phyloP scores from a whole-genome alignment of 2,888 invertebrate genomes.

The Macrophya annulata region DNA sequence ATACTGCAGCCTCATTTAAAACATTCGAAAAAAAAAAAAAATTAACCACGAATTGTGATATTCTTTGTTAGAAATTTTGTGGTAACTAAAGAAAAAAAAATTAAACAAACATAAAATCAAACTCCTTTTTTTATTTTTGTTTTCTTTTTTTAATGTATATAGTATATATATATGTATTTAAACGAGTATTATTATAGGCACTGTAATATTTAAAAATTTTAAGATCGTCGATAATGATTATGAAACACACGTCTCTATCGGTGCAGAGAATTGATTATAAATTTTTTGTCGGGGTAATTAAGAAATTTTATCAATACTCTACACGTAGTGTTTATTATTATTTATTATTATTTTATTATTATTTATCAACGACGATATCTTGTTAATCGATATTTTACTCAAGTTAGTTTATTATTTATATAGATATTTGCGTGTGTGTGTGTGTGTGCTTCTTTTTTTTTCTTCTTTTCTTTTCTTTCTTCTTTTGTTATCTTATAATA shows the following conservation, averaged over 20 bases:
- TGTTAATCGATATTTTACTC: background rate
- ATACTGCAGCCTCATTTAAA: conserved; percentile 4
- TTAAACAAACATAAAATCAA: background rate
- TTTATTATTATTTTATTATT: conserved; percentile 15
- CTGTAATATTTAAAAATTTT: conserved; percentile 9
- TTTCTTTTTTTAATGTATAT: background rate
- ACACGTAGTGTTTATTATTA: background rate
- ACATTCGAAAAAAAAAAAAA: background rate
- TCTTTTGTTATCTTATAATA: too few relatives aligned
- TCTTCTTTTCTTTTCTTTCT: too few relatives aligned
- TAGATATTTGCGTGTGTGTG: background rate
- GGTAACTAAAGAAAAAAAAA: background rate
- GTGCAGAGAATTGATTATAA: background rate
- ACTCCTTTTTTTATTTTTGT: background rate
- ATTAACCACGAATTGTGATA: background rate
- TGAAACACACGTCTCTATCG: background rate
- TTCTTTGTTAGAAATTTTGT: conserved; percentile 18
- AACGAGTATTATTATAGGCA: conserved; percentile 43
- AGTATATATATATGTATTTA: background rate
- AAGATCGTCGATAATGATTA: conserved; percentile 4
- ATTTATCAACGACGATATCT: background rate
- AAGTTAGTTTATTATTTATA: background rate
- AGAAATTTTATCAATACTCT: conserved; percentile 35
- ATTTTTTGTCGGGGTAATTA: conserved; percentile 42
- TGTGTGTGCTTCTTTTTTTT: too few relatives aligned